Conservation (phyloP, 2,888 invertebrate species). For the Cataglyphis altisquamis region DNA sequence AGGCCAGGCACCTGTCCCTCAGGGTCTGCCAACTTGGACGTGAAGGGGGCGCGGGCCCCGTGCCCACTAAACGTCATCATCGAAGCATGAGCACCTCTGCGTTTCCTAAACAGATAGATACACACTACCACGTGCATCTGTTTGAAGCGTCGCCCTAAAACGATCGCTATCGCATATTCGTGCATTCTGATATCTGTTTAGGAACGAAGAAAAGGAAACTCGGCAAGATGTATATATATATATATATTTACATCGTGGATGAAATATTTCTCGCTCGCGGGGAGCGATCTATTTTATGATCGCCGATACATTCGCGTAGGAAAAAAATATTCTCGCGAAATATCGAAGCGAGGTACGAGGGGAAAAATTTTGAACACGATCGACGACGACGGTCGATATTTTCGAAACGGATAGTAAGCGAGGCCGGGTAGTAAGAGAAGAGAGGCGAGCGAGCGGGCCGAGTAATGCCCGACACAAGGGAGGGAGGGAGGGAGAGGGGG, state of each 20-base stretch:
- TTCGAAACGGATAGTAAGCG: slow-evolving; percentile 79
- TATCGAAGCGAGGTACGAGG: neutral
- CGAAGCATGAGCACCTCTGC: slow-evolving; percentile 74
- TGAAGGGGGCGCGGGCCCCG: neutral
- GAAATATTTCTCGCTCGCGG: neutral
- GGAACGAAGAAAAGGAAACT: neutral
- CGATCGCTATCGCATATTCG: neutral
- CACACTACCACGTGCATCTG: slow-evolving; percentile 71
- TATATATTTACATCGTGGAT: too few species aligned
- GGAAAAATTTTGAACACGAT: neutral
- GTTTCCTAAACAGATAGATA: slow-evolving; percentile 42
- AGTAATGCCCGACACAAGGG: slow-evolving; percentile 78
- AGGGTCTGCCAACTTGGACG: slow-evolving; percentile 79
- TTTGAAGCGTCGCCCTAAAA: neutral
- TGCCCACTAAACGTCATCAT: neutral
- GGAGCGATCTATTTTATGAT: neutral
- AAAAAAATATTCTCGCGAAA: neutral
- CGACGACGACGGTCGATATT: slow-evolving; percentile 76
- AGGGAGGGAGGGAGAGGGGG: slow-evolving; percentile 78
- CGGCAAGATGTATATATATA: neutral
- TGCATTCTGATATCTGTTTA: too few species aligned
- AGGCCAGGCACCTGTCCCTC: slow-evolving; percentile 85
- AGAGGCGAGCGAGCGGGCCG: slow-evolving; percentile 66
- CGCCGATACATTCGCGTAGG: neutral
- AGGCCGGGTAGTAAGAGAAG: slow-evolving; percentile 11